Evolutionary conservation across 2,888 invertebrate genomes (phyloP).

Genomic region (Lithophane socia): DNA sequence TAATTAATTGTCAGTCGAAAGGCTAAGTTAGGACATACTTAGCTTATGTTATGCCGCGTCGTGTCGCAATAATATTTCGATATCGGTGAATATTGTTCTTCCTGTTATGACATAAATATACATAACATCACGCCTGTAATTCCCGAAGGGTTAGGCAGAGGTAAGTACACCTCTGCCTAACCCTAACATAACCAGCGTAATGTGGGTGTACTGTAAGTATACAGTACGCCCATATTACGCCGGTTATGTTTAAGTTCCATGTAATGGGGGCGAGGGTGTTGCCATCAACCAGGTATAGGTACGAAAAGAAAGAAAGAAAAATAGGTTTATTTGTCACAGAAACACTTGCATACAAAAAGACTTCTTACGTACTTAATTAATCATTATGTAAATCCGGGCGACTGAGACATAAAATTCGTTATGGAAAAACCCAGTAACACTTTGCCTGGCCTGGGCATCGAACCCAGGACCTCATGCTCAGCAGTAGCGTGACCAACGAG

Average conservation of each 20-base stretch:
- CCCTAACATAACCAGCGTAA: too few species aligned
- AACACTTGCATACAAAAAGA: too few species aligned
- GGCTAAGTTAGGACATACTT: conserved; percentile 44
- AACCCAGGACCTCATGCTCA: background rate
- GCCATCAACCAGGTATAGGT: too few species aligned
- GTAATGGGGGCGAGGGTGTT: too few species aligned
- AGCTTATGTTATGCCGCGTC: conserved; percentile 45
- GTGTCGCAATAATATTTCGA: background rate
- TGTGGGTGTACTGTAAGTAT: too few species aligned
- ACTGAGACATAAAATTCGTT: background rate
- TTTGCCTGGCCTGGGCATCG: background rate
- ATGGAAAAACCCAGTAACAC: background rate
- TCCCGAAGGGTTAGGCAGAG: background rate
- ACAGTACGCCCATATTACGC: background rate
- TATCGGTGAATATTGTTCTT: background rate
- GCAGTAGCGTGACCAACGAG: background rate
- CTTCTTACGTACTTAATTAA: too few species aligned
- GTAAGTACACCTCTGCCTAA: too few species aligned
- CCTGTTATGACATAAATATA: background rate
- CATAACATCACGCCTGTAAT: background rate
- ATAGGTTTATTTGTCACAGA: too few species aligned
- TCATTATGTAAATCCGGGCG: too few species aligned
- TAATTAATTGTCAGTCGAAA: conserved; percentile 63
- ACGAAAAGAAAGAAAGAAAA: too few species aligned
- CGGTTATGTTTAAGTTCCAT: too few species aligned